A percentile compares a stretch with the other conserved stretches of the same genome.
phyloP scores from a whole-genome alignment of 2,888 invertebrate species.

The Hololepta plana region DNA sequence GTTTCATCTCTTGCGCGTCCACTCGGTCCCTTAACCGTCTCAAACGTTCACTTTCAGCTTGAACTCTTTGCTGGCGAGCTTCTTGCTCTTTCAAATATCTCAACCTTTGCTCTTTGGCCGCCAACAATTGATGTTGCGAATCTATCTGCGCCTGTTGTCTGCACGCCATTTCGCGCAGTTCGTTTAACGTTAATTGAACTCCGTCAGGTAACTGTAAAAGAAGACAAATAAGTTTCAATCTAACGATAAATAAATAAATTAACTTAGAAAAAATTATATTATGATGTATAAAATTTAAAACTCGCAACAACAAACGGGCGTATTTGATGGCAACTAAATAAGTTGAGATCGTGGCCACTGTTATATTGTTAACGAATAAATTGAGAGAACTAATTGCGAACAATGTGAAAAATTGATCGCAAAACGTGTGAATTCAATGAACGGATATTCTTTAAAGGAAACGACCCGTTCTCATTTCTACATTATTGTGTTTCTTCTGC shows the following conservation, averaged over 20 bases:
- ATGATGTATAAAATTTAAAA: neutral
- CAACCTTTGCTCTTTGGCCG: slow-evolving; percentile 83
- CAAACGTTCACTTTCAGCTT: slow-evolving; percentile 76
- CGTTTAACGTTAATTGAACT: slow-evolving; percentile 80
- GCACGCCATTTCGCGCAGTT: slow-evolving; percentile 95
- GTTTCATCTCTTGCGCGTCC: slow-evolving; percentile 86
- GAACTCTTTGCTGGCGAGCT: slow-evolving; percentile 53
- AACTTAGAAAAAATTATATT: no score
- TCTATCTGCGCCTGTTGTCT: slow-evolving; percentile 96
- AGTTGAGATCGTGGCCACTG: no score
- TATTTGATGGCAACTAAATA: neutral
- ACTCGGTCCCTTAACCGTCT: slow-evolving; percentile 78
- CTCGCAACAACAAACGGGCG: neutral
- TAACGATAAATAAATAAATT: no score
- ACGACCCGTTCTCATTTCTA: no score
- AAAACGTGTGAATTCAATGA: no score
- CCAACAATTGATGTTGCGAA: slow-evolving; percentile 80
- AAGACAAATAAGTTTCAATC: slow-evolving; percentile 11
- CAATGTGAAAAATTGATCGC: no score
- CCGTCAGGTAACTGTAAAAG: slow-evolving; percentile 72
- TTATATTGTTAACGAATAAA: no score
- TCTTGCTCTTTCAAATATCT: slow-evolving; percentile 91
- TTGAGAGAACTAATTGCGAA: no score
- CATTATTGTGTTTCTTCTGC: no score
- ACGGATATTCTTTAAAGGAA: no score